Conservation (phyloP, 2,113 vertebrate genomes). For the Ceuthmochares aereus region DNA sequence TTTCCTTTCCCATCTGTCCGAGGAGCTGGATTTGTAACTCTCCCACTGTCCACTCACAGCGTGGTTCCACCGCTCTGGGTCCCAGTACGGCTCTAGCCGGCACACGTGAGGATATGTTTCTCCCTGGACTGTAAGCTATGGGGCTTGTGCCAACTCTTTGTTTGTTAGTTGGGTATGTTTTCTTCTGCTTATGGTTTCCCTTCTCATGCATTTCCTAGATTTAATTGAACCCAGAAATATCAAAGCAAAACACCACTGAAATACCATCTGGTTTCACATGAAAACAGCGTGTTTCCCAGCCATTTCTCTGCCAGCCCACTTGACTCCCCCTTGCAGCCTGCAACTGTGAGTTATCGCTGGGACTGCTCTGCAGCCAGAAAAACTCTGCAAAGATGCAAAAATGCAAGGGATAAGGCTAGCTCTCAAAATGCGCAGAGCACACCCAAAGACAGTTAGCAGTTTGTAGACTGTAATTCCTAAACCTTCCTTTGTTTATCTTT, state of each 20-base stretch:
- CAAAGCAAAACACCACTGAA: slow-evolving; percentile 12
- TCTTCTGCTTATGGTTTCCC: background rate
- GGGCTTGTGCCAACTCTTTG: background rate
- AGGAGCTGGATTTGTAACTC: background rate
- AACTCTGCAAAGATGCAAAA: background rate
- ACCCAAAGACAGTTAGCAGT: background rate
- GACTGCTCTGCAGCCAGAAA: background rate
- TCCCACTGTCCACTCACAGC: accelerated
- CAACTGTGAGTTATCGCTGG: background rate
- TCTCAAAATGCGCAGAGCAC: background rate
- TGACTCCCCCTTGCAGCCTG: background rate
- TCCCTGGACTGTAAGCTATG: accelerated
- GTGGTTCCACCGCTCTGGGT: background rate
- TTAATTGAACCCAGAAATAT: background rate
- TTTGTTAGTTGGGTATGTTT: background rate
- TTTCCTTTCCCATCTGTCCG: slow-evolving; percentile 34
- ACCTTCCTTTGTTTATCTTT: background rate
- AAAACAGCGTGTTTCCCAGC: background rate
- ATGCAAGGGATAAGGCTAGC: background rate
- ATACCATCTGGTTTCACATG: slow-evolving; percentile 35
- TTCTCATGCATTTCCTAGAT: background rate
- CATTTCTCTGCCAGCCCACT: background rate
- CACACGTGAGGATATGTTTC: accelerated
- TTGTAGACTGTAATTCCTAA: background rate
- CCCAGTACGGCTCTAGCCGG: accelerated